Evolutionary conservation across 2,888 invertebrate genomes (phyloP).

Genomic region (Embidobia sp.): DNA sequence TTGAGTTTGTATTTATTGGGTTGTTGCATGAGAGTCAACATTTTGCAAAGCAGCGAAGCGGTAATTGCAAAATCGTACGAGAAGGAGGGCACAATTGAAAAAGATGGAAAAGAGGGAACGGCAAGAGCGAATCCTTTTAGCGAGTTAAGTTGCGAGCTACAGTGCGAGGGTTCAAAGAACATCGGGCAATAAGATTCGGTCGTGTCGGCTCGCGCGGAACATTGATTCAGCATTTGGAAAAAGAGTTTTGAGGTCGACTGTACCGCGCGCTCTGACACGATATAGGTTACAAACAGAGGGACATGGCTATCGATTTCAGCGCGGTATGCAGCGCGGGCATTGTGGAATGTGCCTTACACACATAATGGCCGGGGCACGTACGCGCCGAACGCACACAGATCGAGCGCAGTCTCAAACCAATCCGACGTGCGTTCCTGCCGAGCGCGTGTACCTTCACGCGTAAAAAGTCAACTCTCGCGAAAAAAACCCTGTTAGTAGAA

Average conservation of each 20-base stretch:
- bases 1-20: no score
- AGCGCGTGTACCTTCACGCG: constrained; percentile 19
- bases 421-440: constrained; percentile 28
- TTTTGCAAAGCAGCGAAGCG: no score
- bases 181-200: constrained; percentile 33
- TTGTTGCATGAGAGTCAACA: no score
- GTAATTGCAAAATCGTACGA: no score
- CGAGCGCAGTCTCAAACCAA: constrained; percentile 30
- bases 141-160: constrained; percentile 15
- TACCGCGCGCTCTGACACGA: constrained; percentile 71
- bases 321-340: constrained; percentile 75
- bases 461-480: no score
- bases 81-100: no score
- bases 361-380: constrained; percentile 64
- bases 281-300: constrained; percentile 78
- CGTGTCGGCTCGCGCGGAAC: constrained; percentile 36
- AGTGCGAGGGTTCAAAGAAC: constrained; percentile 35
- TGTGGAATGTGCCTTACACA: constrained; percentile 78
- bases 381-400: no score
- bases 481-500: no score
- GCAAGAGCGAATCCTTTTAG: constrained; percentile 18
- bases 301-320: constrained; percentile 80
- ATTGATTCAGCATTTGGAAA: constrained; percentile 50
- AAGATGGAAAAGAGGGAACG: no score
- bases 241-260: constrained; percentile 70